These are phyloP conservation scores for Drosophila fungiperda DNA, from an alignment of 2,888 invertebrate genomes.

Conservation along the genomic window DNA sequence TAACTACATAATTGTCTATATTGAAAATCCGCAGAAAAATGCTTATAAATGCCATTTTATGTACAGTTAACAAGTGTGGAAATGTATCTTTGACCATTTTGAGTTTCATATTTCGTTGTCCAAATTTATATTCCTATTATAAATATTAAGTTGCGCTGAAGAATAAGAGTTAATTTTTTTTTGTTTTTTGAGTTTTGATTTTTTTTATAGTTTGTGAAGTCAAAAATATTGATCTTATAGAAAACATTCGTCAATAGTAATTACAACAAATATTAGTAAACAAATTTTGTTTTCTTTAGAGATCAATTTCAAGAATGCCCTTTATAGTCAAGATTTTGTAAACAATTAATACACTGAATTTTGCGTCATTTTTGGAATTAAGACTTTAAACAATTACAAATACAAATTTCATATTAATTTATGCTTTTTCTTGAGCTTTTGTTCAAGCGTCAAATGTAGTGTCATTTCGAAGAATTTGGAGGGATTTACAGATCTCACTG, in stretches of 20 bases:
- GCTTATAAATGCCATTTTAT: constrained; percentile 46
- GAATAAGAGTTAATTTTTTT: not conserved
- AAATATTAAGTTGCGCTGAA: constrained; percentile 19
- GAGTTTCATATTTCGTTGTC: constrained; percentile 61
- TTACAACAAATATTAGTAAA: constrained; percentile 41
- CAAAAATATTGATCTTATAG: constrained; percentile 22
- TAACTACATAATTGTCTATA: constrained; percentile 36
- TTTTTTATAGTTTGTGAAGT: not conserved
- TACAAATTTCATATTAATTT: constrained; percentile 8
- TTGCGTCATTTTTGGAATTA: constrained; percentile 33
- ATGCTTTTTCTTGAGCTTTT: constrained; percentile 28
- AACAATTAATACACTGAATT: constrained; percentile 33
- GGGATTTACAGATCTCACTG: constrained; percentile 15
- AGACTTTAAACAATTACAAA: constrained; percentile 19
- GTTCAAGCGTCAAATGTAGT: constrained; percentile 39
- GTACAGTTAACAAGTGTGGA: constrained; percentile 50
- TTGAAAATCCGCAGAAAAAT: constrained; percentile 44
- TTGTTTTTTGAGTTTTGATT: not conserved
- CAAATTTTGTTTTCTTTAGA: constrained; percentile 32
- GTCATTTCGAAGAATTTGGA: not conserved
- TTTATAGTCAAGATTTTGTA: constrained; percentile 40
- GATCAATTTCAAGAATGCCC: constrained; percentile 34
- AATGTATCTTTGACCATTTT: constrained; percentile 31
- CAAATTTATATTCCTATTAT: constrained; percentile 2
- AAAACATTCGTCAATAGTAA: constrained; percentile 39